Conservation (phyloP, 2,888 invertebrate species). For the Teleogryllus oceanicus region DNA sequence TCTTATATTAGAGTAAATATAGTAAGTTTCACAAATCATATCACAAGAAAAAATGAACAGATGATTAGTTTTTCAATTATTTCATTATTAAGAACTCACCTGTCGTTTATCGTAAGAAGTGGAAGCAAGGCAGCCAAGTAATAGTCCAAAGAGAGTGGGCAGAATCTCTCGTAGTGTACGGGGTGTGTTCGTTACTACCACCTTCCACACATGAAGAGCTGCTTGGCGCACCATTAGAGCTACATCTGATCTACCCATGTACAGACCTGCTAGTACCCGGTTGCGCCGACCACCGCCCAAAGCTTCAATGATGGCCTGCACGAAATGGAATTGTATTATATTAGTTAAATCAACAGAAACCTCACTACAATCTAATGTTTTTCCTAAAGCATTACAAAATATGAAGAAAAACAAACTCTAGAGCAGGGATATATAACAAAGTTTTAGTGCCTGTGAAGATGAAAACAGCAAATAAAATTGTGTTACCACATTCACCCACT, state of each 20-base stretch:
- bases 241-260: conserved; percentile 96
- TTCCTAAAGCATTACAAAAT: background rate
- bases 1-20: too few relatives aligned
- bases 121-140: conserved; percentile 92
- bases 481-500: too few relatives aligned
- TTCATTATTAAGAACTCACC: conserved; percentile 44
- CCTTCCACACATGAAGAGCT: conserved; percentile 98
- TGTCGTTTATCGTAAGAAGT: conserved; percentile 95
- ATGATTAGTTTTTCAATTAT: too few relatives aligned
- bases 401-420: background rate
- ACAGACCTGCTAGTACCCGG: conserved; percentile 87
- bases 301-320: conserved; percentile 77
- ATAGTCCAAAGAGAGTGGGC: conserved; percentile 85
- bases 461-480: too few relatives aligned
- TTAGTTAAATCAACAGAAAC: too few relatives aligned
- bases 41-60: too few relatives aligned
- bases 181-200: conserved; percentile 97
- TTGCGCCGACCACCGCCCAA: conserved; percentile 88
- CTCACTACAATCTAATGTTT: too few relatives aligned
- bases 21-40: too few relatives aligned
- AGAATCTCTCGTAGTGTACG: conserved; percentile 93
- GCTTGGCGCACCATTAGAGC: conserved; percentile 96
- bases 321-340: background rate
- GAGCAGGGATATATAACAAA: too few relatives aligned
- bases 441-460: too few relatives aligned